A percentile compares a stretch with the other conserved stretches of the same genome.
These are phyloP conservation scores for Pseudoips prasinana DNA, from an alignment of 2,888 invertebrate species.

Conservation along the genomic window DNA sequence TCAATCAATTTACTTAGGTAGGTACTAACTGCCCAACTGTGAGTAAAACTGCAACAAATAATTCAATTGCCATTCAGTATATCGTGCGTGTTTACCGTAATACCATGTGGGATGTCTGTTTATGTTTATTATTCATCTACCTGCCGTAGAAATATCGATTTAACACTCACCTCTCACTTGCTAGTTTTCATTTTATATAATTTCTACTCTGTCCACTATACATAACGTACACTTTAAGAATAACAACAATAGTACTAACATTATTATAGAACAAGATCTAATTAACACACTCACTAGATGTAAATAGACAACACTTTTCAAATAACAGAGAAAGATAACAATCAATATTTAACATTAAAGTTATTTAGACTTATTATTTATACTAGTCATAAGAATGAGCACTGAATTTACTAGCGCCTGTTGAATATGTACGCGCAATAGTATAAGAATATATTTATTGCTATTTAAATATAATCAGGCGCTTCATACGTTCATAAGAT, in stretches of 20 bases:
- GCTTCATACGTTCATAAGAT: conserved; percentile 15
- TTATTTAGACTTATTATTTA: conserved; percentile 31
- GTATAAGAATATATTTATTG: conserved; percentile 35
- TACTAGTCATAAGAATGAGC: conserved; percentile 27
- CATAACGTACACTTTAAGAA: conserved; percentile 22
- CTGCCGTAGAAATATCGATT: conserved; percentile 9
- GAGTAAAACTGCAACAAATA: too few relatives aligned
- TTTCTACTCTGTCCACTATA: conserved; percentile 20
- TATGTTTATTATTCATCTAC: conserved; percentile 7
- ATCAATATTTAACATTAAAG: conserved; percentile 50
- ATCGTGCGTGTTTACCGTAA: too few relatives aligned
- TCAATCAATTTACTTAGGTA: too few relatives aligned
- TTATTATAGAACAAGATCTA: conserved; percentile 24
- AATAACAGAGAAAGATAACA: conserved; percentile 50
- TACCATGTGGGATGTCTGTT: conserved; percentile 5
- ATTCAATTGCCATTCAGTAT: too few relatives aligned
- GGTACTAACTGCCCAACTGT: too few relatives aligned
- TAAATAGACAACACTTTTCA: conserved; percentile 47
- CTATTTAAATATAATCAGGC: conserved; percentile 39
- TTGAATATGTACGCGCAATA: conserved; percentile 61
- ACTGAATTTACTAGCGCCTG: conserved; percentile 55
- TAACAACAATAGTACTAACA: conserved; percentile 41
- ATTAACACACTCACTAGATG: conserved; percentile 8
- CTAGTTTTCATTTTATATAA: conserved; percentile 21
- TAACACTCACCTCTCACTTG: conserved; percentile 39